Evolutionary conservation across 2,888 invertebrate species (phyloP).

Genomic region (Phengaris arion): DNA sequence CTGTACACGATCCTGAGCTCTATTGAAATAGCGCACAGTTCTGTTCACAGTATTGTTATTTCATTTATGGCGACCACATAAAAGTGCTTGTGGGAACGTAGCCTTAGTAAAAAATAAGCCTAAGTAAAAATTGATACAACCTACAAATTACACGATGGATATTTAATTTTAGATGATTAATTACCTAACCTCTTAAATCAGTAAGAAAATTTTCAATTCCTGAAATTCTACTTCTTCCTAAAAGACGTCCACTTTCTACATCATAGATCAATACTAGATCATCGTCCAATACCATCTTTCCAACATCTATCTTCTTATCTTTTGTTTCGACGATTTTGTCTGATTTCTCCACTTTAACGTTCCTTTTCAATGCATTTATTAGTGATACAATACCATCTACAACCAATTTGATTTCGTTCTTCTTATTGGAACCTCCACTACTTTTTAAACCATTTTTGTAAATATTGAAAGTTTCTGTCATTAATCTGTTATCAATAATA

Average conservation of each 20-base stretch:
- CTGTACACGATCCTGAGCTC: too few species aligned
- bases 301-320: not conserved
- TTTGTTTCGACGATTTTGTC: not conserved
- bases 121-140: too few species aligned
- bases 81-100: too few species aligned
- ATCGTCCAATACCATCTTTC: not conserved
- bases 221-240: not conserved
- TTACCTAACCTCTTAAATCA: not conserved
- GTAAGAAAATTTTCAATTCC: not conserved
- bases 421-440: not conserved
- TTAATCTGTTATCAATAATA: too few species aligned
- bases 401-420: too few species aligned
- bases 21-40: too few species aligned
- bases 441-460: not conserved
- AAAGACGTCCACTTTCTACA: not conserved
- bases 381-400: not conserved
- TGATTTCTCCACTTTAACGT: too few species aligned
- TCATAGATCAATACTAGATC: not conserved
- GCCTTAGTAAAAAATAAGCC: too few species aligned
- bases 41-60: too few species aligned
- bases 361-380: not conserved
- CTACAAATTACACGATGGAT: too few species aligned
- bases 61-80: too few species aligned
- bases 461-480: not conserved
- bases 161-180: not conserved